phyloP scores from a whole-genome alignment of 92 coral and sea anemone species.

The Desmophyllum pertusum region DNA sequence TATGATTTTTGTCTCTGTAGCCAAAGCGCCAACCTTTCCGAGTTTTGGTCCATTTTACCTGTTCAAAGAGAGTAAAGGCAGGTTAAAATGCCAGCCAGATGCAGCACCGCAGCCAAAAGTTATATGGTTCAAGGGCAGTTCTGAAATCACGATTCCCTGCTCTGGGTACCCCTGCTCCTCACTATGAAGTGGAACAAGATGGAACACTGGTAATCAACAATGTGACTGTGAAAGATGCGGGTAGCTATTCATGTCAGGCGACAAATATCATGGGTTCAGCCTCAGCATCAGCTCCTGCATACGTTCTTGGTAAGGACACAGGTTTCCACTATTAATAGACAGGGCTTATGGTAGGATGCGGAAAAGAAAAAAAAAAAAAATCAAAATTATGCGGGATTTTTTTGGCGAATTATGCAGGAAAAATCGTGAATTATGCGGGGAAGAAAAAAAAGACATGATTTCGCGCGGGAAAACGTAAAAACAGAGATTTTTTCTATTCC shows the following conservation, averaged over 20 bases:
- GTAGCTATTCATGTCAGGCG: conserved; percentile 69
- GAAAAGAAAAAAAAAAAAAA: too few species aligned
- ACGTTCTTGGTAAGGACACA: conserved; percentile 48
- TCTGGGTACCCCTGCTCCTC: too few species aligned
- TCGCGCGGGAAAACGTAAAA: too few species aligned
- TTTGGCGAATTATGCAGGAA: neutral
- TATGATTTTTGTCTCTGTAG: conserved; percentile 32
- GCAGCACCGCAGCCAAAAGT: conserved; percentile 76
- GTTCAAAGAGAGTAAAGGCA: conserved; percentile 63
- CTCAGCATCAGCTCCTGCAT: conserved; percentile 18
- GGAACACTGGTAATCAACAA: conserved; percentile 50
- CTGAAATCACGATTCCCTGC: neutral
- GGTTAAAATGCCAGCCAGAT: conserved; percentile 69
- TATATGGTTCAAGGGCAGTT: conserved; percentile 15
- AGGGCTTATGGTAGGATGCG: too few species aligned
- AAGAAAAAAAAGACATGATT: too few species aligned
- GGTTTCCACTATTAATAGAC: too few species aligned
- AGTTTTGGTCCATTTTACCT: conserved; percentile 78
- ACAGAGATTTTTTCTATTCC: too few species aligned
- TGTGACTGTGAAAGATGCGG: conserved; percentile 52
- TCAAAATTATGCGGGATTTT: too few species aligned
- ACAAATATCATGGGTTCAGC: conserved; percentile 37
- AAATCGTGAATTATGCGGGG: neutral
- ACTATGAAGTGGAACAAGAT: conserved; percentile 30
- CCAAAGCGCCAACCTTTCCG: conserved; percentile 62